A percentile compares a stretch with the other conserved stretches of the same genome.
Evolutionary conservation across 2,113 vertebrate species (phyloP).

Genomic region (Cromileptes altivelis): DNA sequence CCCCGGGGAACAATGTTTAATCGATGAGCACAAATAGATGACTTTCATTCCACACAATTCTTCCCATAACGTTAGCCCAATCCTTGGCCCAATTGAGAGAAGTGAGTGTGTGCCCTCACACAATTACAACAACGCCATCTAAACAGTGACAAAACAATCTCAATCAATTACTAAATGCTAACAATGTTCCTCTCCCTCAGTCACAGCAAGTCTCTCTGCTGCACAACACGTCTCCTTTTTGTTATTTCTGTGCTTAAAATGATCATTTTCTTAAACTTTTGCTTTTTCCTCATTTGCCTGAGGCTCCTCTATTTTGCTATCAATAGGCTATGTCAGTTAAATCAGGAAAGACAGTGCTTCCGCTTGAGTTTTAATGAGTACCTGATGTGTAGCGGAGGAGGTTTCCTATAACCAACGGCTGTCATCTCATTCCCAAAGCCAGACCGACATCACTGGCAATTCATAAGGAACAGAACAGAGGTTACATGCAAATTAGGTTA

Average conservation of each 20-base stretch:
- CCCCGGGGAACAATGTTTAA: conserved; percentile 68
- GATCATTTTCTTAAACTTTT: neutral
- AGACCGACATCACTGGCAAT: conserved; percentile 3
- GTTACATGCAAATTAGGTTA: conserved; percentile 51
- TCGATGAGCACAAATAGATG: conserved; percentile 77
- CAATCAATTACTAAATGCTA: conserved; percentile 41
- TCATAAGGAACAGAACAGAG: conserved; percentile 38
- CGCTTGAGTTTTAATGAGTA: conserved; percentile 29
- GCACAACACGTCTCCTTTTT: neutral
- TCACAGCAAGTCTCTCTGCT: conserved; percentile 21
- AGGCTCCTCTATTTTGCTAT: neutral
- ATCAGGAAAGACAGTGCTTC: conserved; percentile 7
- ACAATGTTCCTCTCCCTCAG: conserved; percentile 13
- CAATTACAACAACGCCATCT: conserved; percentile 42
- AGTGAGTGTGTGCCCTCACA: conserved; percentile 7
- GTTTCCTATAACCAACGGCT: conserved; percentile 35
- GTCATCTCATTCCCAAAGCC: conserved; percentile 27
- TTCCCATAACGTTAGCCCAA: conserved; percentile 26
- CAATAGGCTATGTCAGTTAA: conserved; percentile 23
- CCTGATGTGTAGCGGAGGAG: conserved; percentile 14
- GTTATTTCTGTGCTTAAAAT: neutral
- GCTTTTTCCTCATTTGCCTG: neutral
- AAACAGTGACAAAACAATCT: conserved; percentile 33
- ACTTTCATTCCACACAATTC: conserved; percentile 63
- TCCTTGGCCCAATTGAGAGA: conserved; percentile 24